phyloP scores from a whole-genome alignment of 1,140 invertebrate species.

The Drosophila persimilis region DNA sequence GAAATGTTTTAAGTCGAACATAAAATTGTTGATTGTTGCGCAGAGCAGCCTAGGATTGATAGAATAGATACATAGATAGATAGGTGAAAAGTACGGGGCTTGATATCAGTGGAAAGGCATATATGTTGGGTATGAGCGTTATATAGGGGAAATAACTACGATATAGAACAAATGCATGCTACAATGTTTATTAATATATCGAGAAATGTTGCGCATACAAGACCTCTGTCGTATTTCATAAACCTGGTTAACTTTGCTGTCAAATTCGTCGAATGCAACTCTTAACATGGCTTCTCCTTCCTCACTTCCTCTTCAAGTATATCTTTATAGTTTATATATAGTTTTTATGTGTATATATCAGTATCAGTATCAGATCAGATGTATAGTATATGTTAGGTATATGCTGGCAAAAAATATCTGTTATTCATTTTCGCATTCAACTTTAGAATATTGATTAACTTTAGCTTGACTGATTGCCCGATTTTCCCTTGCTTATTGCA shows the following conservation, averaged over 20 bases:
- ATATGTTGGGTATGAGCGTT: slow-evolving; percentile 20
- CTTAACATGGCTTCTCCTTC: slow-evolving; percentile 32
- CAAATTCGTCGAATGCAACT: slow-evolving; percentile 63
- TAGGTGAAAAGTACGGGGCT: slow-evolving; percentile 30
- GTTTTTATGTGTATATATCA: slow-evolving; percentile 31
- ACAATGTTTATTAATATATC: slow-evolving; percentile 37
- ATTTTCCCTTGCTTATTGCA: slow-evolving; percentile 63
- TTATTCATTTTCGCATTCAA: slow-evolving; percentile 33
- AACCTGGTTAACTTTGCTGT: slow-evolving; percentile 67
- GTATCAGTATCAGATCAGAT: slow-evolving; percentile 38
- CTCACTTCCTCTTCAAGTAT: slow-evolving; percentile 31
- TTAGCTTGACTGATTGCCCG: slow-evolving; percentile 71
- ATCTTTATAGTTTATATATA: slow-evolving; percentile 31
- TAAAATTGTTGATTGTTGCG: slow-evolving; percentile 52
- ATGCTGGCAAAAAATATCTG: slow-evolving; percentile 71
- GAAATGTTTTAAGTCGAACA: slow-evolving; percentile 38
- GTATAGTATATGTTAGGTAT: slow-evolving; percentile 44
- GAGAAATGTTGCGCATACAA: slow-evolving; percentile 28
- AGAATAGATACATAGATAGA: slow-evolving; percentile 11
- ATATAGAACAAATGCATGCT: slow-evolving; percentile 30
- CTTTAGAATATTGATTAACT: slow-evolving; percentile 61
- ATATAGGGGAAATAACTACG: slow-evolving; percentile 36
- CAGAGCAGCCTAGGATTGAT: slow-evolving; percentile 19
- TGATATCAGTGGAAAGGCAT: slow-evolving; percentile 38
- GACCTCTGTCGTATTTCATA: slow-evolving; percentile 17